Base-by-base conservation (phyloP, 1,140 invertebrate species). In the Monomorium pharaonis region DNA sequence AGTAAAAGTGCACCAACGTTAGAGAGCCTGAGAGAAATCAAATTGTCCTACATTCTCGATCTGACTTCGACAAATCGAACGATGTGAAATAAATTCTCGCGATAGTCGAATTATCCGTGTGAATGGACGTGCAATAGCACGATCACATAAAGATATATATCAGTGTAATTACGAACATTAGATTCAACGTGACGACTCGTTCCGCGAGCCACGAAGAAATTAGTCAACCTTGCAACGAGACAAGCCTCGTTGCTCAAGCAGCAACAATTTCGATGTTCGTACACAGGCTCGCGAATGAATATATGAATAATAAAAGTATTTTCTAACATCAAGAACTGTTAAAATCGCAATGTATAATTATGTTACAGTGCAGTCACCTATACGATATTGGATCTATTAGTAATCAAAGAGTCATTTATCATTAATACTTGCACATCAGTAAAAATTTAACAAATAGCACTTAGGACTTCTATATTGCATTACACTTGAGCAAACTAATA, bases 141-240 rank as follows among this genome's bases (percentile, higher is more conserved):
- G 51, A 81, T 81, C 56, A 81, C 58, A n/a, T 37, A 24, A 47
- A 60, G 67, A 44, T 72, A 83, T 81, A 70, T 72, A 33, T 83
- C 78, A 83, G 27, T 10, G 24, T 60, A 74, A 83, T 83, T 58
- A 37, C 51, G 18, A 72, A 44, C 18, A 74, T 74, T 54, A 30
- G 14, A 30, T 47, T 60, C 37, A 81, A 58, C 49, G 49, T 58
- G 47, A 47, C 12, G 33, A 81, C 24, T 83, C 42, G 24, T 81
- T 27, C 58, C 24, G 24, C 49, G 12, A 37, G 18, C 49, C 21
- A 72, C 10, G 65, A 72, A 81, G 65, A 72, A 74, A 74, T 83
- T 27, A 83, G 14, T 72, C 27, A 83, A 74, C 16, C 37, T 47
- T 12, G 21, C 51, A 58, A 81, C 24, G n/a, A 81, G 51, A 7